A percentile compares a stretch with the other conserved stretches of the same genome.
These are phyloP conservation scores for Scaptomyza caliginosa DNA, from an alignment of 2,888 invertebrate species.

Conservation along the genomic window DNA sequence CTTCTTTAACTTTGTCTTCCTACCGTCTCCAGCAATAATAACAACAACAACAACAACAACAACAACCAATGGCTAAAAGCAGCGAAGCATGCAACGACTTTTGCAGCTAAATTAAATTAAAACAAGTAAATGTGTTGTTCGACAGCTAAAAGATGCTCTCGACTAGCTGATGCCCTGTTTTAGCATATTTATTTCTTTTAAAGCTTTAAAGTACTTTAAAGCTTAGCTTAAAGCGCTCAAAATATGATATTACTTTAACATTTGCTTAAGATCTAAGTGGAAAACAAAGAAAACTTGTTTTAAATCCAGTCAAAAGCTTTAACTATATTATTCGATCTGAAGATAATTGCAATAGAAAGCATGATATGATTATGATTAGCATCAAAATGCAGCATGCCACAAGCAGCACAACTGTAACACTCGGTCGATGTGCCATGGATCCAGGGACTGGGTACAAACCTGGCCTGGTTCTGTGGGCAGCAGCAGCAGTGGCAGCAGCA, in stretches of 20 bases:
- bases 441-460: constrained; percentile 5
- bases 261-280: too few relatives aligned
- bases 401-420: constrained; percentile 14
- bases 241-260: too few relatives aligned
- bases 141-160: not conserved
- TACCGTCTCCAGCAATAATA: not conserved
- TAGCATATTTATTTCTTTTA: not conserved
- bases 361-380: too few relatives aligned
- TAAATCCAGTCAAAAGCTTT: too few relatives aligned
- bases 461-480: constrained; percentile 74
- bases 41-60: not conserved
- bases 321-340: too few relatives aligned
- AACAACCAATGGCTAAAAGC: constrained; percentile 22
- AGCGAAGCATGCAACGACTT: constrained; percentile 60
- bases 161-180: constrained; percentile 10
- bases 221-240: too few relatives aligned
- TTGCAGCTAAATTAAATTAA: constrained; percentile 72
- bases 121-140: constrained; percentile 12
- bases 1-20: constrained; percentile 5
- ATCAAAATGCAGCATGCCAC: constrained; percentile 35
- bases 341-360: too few relatives aligned
- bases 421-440: constrained; percentile 31
- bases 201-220: too few relatives aligned
- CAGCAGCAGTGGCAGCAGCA: not conserved
- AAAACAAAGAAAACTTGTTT: too few relatives aligned